Evolutionary conservation across 2,113 vertebrate species (phyloP).

Genomic region (Dryoscopus gambensis): DNA sequence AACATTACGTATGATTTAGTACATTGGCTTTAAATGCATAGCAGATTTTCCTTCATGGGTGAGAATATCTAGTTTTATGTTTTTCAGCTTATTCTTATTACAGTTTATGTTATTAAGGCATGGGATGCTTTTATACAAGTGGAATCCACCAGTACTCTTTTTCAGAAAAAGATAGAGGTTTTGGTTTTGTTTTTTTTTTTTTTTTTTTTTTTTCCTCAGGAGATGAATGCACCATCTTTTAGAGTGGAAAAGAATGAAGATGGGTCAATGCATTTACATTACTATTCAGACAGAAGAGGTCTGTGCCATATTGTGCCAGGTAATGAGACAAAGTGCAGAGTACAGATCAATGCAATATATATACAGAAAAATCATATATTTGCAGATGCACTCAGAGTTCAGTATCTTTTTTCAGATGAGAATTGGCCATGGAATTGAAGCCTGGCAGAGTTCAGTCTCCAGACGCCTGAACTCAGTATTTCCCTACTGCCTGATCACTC

Average conservation of each 20-base stretch:
- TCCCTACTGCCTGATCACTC: not conserved
- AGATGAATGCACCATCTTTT: slow-evolving; percentile 79
- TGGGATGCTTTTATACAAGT: not conserved
- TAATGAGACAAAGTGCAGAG: not conserved
- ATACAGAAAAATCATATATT: not conserved
- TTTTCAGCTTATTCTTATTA: not conserved
- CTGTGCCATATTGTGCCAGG: slow-evolving; percentile 77
- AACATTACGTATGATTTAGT: not conserved
- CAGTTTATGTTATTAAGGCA: not conserved
- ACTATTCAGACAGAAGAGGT: slow-evolving; percentile 77
- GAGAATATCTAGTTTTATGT: not conserved
- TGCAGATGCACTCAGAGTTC: not conserved
- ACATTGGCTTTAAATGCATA: not conserved
- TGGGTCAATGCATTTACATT: slow-evolving; percentile 73
- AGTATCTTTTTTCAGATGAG: not conserved
- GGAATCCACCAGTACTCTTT: not conserved
- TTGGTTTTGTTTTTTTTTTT: not conserved
- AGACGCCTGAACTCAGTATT: not conserved
- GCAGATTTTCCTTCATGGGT: not conserved
- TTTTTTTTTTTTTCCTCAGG: slow-evolving; percentile 47
- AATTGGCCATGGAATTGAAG: not conserved
- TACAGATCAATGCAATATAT: not conserved
- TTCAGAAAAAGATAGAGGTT: not conserved
- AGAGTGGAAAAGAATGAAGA: slow-evolving; percentile 77
- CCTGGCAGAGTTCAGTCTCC: not conserved